phyloP scores from a whole-genome alignment of 2,888 invertebrate genomes.

The Tetragonisca angustula region DNA sequence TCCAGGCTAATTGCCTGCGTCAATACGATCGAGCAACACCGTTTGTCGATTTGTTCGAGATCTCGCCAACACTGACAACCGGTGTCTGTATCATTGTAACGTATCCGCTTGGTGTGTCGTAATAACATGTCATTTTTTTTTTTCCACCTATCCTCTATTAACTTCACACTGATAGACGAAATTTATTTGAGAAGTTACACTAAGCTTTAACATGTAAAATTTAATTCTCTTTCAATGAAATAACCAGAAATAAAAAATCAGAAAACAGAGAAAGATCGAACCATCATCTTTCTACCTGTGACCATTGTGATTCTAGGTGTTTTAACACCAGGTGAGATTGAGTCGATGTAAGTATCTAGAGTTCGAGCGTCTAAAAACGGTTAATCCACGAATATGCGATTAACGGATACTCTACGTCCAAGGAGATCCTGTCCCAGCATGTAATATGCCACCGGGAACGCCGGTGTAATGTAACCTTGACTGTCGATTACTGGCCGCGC shows the following conservation, averaged over 20 bases:
- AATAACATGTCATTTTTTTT: background rate
- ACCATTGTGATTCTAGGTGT: no score
- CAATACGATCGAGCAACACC: background rate
- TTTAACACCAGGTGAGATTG: background rate
- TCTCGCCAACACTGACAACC: background rate
- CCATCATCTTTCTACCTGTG: no score
- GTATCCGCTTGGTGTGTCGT: background rate
- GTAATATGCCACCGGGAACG: constrained; percentile 41
- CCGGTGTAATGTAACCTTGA: constrained; percentile 62
- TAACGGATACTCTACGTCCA: constrained; percentile 58
- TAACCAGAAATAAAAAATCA: no score
- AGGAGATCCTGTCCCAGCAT: constrained; percentile 67
- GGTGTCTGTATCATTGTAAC: background rate
- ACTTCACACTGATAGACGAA: background rate
- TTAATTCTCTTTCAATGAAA: no score
- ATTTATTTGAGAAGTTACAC: background rate
- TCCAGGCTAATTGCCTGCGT: background rate
- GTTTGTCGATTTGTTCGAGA: no score
- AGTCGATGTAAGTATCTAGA: background rate
- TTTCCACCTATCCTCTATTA: background rate
- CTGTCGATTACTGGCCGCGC: constrained; percentile 48
- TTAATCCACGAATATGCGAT: constrained; percentile 54
- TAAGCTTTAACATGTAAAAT: no score
- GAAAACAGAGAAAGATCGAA: no score
- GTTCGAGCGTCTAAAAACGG: constrained; percentile 47